These are phyloP conservation scores for Excalfactoria chinensis DNA, from an alignment of 2,113 vertebrate genomes.

Conservation along the genomic window DNA sequence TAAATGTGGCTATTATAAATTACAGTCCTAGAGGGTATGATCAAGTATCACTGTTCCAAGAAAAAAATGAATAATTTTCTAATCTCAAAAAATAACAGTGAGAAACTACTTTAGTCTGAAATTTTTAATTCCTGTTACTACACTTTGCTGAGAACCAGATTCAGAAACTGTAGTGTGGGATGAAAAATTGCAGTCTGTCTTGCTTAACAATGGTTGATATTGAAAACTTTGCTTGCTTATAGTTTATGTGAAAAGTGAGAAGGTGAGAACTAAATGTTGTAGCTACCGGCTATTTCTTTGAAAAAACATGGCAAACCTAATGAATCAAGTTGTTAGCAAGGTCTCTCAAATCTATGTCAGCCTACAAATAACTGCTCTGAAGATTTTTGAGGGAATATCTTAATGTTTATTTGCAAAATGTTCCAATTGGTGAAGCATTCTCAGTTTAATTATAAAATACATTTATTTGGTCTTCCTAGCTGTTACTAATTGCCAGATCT, in stretches of 20 bases:
- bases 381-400: neutral
- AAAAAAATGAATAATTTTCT: neutral
- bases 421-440: neutral
- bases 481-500: conserved; percentile 10
- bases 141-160: neutral
- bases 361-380: neutral
- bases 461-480: neutral
- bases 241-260: neutral
- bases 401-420: neutral
- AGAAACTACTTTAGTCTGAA: neutral
- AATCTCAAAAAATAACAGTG: neutral
- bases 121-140: neutral
- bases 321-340: neutral
- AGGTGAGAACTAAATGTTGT: neutral
- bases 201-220: neutral
- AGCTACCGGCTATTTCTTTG: neutral
- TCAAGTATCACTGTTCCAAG: neutral
- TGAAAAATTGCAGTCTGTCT: neutral
- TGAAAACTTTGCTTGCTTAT: neutral
- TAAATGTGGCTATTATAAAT: neutral
- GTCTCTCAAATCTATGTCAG: neutral
- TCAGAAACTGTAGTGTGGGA: neutral
- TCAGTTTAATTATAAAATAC: neutral
- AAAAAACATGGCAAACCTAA: neutral
- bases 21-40: neutral